Evolutionary conservation across 2,888 invertebrate genomes (phyloP).

Genomic region (Pilophorus perplexus): DNA sequence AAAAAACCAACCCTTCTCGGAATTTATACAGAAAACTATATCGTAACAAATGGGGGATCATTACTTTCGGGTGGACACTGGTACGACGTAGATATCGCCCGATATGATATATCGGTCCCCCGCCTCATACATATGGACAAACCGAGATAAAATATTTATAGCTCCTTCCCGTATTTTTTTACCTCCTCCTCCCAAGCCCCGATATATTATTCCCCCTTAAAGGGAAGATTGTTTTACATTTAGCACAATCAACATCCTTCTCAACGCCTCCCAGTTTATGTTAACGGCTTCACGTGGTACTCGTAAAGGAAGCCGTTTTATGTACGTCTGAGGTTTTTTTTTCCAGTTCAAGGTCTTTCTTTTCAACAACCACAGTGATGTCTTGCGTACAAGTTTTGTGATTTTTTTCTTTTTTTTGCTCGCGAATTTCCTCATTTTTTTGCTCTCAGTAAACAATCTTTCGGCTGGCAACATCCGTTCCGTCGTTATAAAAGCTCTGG

Average conservation of each 20-base stretch:
- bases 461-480: too few relatives aligned
- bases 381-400: too few relatives aligned
- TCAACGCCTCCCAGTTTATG: not conserved
- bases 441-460: too few relatives aligned
- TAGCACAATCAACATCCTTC: slow-evolving; percentile 5
- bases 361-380: too few relatives aligned
- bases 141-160: slow-evolving; percentile 32
- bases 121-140: slow-evolving; percentile 24
- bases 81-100: slow-evolving; percentile 26
- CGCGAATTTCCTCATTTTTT: too few relatives aligned
- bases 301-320: too few relatives aligned
- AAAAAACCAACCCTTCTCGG: too few relatives aligned
- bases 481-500: too few relatives aligned
- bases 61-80: slow-evolving; percentile 35
- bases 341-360: too few relatives aligned
- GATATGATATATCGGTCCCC: slow-evolving; percentile 20
- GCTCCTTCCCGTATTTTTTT: slow-evolving; percentile 5
- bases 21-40: slow-evolving; percentile 29
- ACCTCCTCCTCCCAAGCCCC: not conserved
- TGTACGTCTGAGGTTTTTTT: too few relatives aligned
- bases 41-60: slow-evolving; percentile 37
- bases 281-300: too few relatives aligned
- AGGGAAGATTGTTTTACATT: slow-evolving; percentile 26
- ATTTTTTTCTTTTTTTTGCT: too few relatives aligned
- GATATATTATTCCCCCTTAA: slow-evolving; percentile 10